Evolutionary conservation across 1,140 invertebrate genomes (phyloP), one percentile per base, ranked within the genome.

Genomic region (Helicoverpa zea): DNA sequence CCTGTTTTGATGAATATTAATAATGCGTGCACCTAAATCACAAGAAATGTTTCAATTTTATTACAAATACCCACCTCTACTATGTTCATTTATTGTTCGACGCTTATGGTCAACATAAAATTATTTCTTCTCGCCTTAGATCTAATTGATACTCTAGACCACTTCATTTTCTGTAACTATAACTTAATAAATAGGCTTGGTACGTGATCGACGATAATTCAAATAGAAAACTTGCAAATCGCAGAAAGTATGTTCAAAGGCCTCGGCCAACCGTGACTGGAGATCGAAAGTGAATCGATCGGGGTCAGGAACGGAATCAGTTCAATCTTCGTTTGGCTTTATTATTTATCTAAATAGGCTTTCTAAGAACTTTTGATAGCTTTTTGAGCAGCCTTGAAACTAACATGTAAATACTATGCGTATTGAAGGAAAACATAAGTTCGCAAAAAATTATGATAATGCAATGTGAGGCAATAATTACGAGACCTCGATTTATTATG

Each of bases 221-320:
- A 13, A 30, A 61, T 61, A 61, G 14, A 14, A 66, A 47, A 66
- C 2, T 35, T 47, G 29, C 29, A 49, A 47, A 64, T 43, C 35
- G 61, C 61, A 43, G 30, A 43, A 64, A 64, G 61, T 64, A 66
- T 47, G 16, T 66, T 66, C 63, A 47, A 66, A 35, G 63, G 63
- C 35, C 35, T n/a, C 30, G 16, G 35, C n/a, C 43, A 66, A 18
- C 63, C 63, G 63, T 66, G 63, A 66, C 35, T 47, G n/a, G 63
- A 66, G 35, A 66, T 66, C 63, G 63, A 66, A 66, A 66, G 63
- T 66, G 63, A 66, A 66, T 66, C 43, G 63, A 66, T 66, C 43
- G n/a, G 63, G 63, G 63, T 66, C 63, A 66, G 63, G 35, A 66
- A n/a, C 63, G 10, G 35, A 66, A 18, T 66, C 14, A 10, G 18